Percentiles rank a stretch among this genome's conserved stretches.
These are phyloP conservation scores for Coccyzus lansbergi DNA, from an alignment of 2,797 vertebrate genomes.

Conservation along the genomic window DNA sequence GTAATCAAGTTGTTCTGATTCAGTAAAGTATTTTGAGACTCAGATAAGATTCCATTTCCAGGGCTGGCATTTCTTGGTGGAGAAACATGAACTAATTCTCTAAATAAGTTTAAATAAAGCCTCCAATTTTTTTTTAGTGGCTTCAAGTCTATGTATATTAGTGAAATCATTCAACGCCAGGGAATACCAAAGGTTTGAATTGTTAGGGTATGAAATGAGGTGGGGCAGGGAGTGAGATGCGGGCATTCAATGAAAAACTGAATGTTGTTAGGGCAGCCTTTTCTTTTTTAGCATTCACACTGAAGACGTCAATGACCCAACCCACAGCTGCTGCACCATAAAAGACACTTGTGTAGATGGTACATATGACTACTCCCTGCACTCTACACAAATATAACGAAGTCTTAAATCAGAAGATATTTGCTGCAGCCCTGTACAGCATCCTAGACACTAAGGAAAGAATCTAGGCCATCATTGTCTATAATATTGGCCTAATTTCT, in stretches of 20 bases:
- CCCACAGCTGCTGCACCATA: neutral
- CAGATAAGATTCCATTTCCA: neutral
- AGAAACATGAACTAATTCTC: neutral
- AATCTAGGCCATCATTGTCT: neutral
- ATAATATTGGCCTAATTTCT: neutral
- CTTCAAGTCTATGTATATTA: neutral
- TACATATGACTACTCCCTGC: too few species aligned
- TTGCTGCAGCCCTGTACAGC: neutral
- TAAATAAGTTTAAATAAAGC: neutral
- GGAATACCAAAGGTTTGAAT: neutral
- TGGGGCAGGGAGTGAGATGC: neutral
- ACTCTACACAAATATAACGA: neutral
- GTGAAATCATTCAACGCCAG: neutral
- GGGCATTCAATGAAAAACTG: neutral
- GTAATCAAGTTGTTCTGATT: neutral
- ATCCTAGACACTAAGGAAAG: neutral
- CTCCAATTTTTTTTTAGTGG: neutral
- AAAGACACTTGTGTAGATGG: neutral
- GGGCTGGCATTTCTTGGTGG: neutral
- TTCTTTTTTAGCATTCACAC: neutral
- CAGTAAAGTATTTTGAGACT: neutral
- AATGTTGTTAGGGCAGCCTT: neutral
- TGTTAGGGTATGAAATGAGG: neutral
- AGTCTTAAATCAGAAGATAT: neutral
- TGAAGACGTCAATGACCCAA: neutral